Conservation (phyloP, 2,888 invertebrate species). For the Neoaliturus tenellus region DNA sequence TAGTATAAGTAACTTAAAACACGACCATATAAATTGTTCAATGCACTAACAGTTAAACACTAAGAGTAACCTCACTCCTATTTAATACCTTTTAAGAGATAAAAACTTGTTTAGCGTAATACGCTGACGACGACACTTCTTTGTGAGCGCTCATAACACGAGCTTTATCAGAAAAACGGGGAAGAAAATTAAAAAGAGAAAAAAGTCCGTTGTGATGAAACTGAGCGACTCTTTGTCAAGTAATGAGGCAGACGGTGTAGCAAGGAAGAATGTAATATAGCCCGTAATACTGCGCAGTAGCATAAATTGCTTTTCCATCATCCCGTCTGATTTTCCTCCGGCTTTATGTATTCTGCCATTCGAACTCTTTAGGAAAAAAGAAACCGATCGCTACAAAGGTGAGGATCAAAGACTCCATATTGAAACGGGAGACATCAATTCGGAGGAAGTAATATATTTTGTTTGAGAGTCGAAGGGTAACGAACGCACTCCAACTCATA, state of each 20-base stretch:
- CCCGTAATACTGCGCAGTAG: background rate
- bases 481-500: slow-evolving; percentile 44
- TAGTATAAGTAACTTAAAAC: no score
- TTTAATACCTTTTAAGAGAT: no score
- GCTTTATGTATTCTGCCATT: slow-evolving; percentile 1
- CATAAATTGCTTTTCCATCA: slow-evolving; percentile 25
- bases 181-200: slow-evolving; percentile 32
- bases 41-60: no score
- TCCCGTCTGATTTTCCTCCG: background rate
- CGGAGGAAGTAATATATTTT: slow-evolving; percentile 17
- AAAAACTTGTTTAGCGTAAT: background rate
- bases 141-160: background rate
- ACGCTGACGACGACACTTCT: background rate
- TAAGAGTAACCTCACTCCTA: no score
- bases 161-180: slow-evolving; percentile 19
- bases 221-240: background rate
- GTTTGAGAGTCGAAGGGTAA: slow-evolving; percentile 29
- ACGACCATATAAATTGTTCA: no score
- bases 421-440: background rate
- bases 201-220: slow-evolving; percentile 16
- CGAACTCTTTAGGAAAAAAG: slow-evolving; percentile 1
- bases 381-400: slow-evolving; percentile 14
- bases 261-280: slow-evolving; percentile 10
- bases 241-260: background rate
- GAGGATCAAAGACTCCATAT: slow-evolving; percentile 7